Conservation (phyloP, 2,113 vertebrate genomes). For the Eulemur macaco region DNA sequence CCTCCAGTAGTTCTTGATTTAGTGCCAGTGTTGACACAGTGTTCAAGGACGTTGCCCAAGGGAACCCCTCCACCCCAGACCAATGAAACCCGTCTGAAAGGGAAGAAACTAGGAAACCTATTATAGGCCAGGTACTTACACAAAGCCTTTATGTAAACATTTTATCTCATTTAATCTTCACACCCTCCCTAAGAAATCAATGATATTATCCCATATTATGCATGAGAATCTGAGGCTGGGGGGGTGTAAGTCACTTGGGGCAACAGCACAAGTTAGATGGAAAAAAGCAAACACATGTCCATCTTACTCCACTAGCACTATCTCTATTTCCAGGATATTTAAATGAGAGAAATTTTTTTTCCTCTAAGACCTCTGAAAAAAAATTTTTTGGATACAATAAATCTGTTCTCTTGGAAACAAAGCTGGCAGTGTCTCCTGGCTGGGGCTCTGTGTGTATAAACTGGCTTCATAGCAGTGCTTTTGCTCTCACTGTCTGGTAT, state of each 20-base stretch:
- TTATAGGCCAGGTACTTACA: not conserved
- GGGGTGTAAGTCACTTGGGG: not conserved
- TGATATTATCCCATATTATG: not conserved
- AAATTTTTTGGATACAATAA: not conserved
- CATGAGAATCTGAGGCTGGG: not conserved
- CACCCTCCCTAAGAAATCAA: not conserved
- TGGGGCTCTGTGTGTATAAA: not conserved
- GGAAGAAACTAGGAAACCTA: not conserved
- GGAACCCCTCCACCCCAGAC: not conserved
- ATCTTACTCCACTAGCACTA: not conserved
- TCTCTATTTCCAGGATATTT: not conserved
- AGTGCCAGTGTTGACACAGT: not conserved
- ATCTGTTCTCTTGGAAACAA: conserved; percentile 16
- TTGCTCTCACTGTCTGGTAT: not conserved
- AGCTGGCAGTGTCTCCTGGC: not conserved
- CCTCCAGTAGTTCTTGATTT: not conserved
- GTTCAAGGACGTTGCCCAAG: not conserved
- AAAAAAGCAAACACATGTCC: not conserved
- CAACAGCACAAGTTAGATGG: not conserved
- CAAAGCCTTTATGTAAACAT: not conserved
- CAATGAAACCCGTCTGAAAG: not conserved
- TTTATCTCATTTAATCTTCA: not conserved
- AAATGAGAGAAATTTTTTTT: not conserved
- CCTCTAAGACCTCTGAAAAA: not conserved
- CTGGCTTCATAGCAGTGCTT: not conserved